Evolutionary conservation across 2,113 vertebrate species (phyloP), one percentile per base, ranked within the genome.

Genomic region (Sarotherodon lohbergeri): DNA sequence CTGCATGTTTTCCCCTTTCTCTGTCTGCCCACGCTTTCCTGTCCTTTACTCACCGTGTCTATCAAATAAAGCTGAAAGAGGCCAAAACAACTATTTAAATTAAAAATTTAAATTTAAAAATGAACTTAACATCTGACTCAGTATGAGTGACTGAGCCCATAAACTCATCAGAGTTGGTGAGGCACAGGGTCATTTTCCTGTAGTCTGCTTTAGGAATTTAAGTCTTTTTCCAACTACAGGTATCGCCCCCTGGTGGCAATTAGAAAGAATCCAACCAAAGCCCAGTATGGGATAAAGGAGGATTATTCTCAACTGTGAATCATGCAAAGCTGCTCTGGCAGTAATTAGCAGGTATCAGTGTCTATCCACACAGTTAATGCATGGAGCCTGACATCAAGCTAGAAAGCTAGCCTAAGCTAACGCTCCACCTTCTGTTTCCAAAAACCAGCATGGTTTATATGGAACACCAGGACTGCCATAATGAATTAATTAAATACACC

Each of bases 381-480:
- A 61, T 4, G 29, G 5, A 61, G 16, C 57, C 29, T 61, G 57
- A 34, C 16, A 1, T 61, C 57, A 61, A 34, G 57, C 16, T 61
- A 61, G 27, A 27, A 27, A 27, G 16, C 57, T 19, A 61, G 5
- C 9, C 57, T 34, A 61, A 34, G 57, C 29, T 61, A 61, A 19
- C 57, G 6, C 57, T 61, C 29, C 16, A 61, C 3, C 29, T 0
- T 61, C 57, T 61, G 57, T 61, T 61, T 61, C 57, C 57, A 6
- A 19, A 61, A 34, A 34, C 0, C 57, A 34, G 57, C 16, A 34
- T 5, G 9, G 5, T 61, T 27, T 27, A 27, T 27, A 27, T 27
- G 27, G 27, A 27, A 27, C 27, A 27, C 27, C 27, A 27, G 27
- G 27, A 27, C 27, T 27, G 27, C 27, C 27, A 27, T 27, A 27